Percentiles rank a stretch among this genome's conserved stretches.
Conservation (phyloP, 2,113 vertebrate species). For the Alces alces region DNA sequence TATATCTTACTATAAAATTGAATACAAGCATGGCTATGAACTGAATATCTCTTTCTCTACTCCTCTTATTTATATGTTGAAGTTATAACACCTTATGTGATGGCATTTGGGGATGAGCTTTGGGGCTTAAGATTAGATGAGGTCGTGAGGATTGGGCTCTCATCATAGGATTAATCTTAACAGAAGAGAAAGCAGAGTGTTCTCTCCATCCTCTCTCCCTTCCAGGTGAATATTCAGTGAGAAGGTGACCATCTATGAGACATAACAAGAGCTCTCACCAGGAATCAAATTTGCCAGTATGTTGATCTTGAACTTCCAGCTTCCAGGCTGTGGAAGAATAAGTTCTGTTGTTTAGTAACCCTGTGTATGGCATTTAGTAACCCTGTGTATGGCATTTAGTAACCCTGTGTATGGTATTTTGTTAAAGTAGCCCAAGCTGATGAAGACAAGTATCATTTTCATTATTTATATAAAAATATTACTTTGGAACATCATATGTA, state of each 20-base stretch:
- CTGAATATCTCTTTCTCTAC: background rate
- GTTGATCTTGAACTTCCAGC: background rate
- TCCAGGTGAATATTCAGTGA: background rate
- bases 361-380: background rate
- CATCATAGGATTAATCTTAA: background rate
- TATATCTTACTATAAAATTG: background rate
- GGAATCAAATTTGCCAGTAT: background rate
- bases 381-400: background rate
- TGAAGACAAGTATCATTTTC: background rate
- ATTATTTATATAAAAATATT: background rate
- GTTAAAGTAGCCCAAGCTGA: background rate
- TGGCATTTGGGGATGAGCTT: background rate
- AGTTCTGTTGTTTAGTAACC: background rate
- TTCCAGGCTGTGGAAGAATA: background rate
- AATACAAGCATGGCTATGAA: background rate
- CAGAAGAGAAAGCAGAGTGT: background rate
- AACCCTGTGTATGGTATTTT: background rate
- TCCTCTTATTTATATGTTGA: background rate
- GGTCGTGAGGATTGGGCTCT: background rate
- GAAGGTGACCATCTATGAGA: background rate
- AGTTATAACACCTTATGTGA: background rate
- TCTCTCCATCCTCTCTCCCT: background rate
- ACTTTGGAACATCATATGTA: background rate
- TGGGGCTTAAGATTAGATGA: background rate
- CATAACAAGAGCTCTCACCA: background rate